Evolutionary conservation across 1,140 invertebrate species (phyloP).

Genomic region (Andricus grossulariae): DNA sequence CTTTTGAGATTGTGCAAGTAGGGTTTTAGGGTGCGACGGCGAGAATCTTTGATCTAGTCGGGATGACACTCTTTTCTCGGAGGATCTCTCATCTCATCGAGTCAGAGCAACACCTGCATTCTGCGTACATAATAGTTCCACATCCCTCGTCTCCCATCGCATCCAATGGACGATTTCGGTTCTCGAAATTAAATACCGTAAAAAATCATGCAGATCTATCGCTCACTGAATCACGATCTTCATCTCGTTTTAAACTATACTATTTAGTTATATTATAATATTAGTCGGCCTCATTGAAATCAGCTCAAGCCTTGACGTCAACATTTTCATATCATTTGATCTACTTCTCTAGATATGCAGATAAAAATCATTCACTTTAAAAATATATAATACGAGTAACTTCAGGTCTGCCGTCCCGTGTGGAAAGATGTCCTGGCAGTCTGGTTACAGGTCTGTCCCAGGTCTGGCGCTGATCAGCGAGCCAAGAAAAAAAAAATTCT

Average conservation of each 20-base stretch:
- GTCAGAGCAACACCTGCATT: constrained; percentile 31
- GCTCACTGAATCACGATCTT: not conserved
- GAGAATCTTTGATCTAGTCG: constrained; percentile 35
- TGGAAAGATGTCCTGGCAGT: too few species aligned
- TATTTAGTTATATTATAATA: not conserved
- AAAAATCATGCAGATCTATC: constrained; percentile 23
- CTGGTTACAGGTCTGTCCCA: too few species aligned
- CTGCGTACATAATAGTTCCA: constrained; percentile 21
- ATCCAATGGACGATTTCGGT: not conserved
- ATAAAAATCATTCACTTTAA: too few species aligned
- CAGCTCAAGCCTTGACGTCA: not conserved
- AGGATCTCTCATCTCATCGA: not conserved
- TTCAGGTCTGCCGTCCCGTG: too few species aligned
- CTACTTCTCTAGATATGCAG: too few species aligned
- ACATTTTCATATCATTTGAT: too few species aligned
- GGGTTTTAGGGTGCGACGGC: too few species aligned
- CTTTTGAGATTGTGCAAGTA: too few species aligned
- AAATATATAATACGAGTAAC: too few species aligned
- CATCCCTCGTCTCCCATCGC: not conserved
- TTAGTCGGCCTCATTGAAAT: constrained; percentile 4
- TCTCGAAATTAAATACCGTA: not conserved
- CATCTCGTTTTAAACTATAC: not conserved
- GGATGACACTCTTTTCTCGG: constrained; percentile 18
- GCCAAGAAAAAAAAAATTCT: too few species aligned
- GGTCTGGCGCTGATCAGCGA: too few species aligned